Evolutionary conservation across 2,888 invertebrate genomes (phyloP).

Genomic region (Xestia ashworthii): DNA sequence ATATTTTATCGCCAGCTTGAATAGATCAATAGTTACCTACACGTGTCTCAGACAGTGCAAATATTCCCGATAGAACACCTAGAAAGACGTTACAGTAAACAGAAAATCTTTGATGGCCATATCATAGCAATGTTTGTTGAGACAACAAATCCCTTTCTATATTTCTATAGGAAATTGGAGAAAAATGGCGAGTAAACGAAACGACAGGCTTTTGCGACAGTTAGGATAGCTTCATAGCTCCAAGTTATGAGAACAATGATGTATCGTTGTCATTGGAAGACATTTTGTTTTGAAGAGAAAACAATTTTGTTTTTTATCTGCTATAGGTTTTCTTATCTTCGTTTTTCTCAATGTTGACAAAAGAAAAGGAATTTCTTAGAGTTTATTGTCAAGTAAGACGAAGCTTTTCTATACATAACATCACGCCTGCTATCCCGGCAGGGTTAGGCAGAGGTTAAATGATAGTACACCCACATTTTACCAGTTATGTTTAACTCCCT

Average conservation of each 20-base stretch:
- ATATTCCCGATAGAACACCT: constrained; percentile 13
- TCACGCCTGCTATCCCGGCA: neutral
- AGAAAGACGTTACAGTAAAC: constrained; percentile 27
- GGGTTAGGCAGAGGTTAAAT: neutral
- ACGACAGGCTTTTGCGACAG: constrained; percentile 8
- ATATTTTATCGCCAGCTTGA: neutral
- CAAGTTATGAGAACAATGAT: constrained; percentile 32
- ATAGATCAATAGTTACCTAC: no score
- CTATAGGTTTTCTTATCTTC: neutral
- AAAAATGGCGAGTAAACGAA: constrained; percentile 50
- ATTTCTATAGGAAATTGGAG: constrained; percentile 45
- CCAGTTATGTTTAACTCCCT: neutral
- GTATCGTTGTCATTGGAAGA: constrained; percentile 1
- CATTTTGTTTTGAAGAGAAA: constrained; percentile 37
- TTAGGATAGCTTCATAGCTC: constrained; percentile 35
- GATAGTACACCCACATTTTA: neutral
- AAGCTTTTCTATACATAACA: neutral
- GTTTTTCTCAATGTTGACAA: neutral
- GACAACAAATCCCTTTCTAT: constrained; percentile 34
- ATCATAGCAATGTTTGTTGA: constrained; percentile 49
- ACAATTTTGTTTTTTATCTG: constrained; percentile 13
- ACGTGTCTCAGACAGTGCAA: neutral
- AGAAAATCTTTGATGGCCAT: constrained; percentile 35
- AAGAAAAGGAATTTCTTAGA: neutral
- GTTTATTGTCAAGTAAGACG: neutral